Percentiles rank a stretch among this genome's conserved stretches.
These are phyloP conservation scores for Drosophila melanocephala DNA, from an alignment of 2,888 invertebrate genomes.

Conservation along the genomic window DNA sequence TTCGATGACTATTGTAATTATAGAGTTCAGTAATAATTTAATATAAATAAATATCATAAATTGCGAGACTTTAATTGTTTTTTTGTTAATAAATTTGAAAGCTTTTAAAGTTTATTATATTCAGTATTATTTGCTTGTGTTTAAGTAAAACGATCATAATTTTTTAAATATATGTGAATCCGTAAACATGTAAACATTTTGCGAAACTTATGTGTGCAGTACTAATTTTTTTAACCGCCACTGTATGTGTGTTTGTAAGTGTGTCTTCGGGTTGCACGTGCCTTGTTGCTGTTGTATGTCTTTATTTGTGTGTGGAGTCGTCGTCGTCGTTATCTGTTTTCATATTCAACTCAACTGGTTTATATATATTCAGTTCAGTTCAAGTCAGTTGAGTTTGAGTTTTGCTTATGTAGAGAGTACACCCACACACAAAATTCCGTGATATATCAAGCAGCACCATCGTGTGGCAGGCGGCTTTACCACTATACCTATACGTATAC, in stretches of 20 bases:
- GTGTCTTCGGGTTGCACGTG: constrained; percentile 57
- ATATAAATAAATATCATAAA: neutral
- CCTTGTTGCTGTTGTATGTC: constrained; percentile 69
- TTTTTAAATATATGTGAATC: neutral
- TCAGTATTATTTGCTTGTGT: neutral
- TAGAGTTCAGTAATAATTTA: neutral
- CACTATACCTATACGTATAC: constrained; percentile 33
- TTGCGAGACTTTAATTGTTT: neutral
- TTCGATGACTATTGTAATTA: neutral
- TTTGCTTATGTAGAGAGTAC: constrained; percentile 66
- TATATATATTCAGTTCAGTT: constrained; percentile 69
- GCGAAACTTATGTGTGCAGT: neutral
- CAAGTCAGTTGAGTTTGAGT: constrained; percentile 13
- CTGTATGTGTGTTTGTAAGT: constrained; percentile 21
- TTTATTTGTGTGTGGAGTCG: constrained; percentile 67
- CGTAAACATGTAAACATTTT: neutral
- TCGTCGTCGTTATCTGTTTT: constrained; percentile 73
- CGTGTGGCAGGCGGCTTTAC: constrained; percentile 58
- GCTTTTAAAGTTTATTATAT: neutral
- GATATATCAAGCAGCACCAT: constrained; percentile 78
- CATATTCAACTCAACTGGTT: constrained; percentile 78
- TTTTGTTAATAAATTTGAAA: neutral
- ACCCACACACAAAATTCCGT: constrained; percentile 82
- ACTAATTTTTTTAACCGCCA: neutral
- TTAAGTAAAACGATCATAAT: neutral